Percentiles rank a stretch among this genome's conserved stretches.
Conservation (phyloP, 2,113 vertebrate genomes). For the Engystomops pustulosus region DNA sequence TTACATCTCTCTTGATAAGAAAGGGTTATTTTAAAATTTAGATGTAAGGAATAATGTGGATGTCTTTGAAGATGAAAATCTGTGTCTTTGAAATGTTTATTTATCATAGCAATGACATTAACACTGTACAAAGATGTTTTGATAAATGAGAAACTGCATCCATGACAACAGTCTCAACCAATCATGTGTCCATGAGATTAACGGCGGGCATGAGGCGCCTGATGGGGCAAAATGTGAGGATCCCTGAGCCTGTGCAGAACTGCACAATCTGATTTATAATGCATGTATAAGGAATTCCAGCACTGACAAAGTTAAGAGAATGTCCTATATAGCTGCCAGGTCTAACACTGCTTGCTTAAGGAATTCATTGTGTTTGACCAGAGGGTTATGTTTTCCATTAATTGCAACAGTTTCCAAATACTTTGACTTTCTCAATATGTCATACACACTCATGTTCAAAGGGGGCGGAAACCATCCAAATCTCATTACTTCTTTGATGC, state of each 20-base stretch:
- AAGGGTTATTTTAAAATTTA: background rate
- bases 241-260: slow-evolving; percentile 21
- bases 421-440: slow-evolving; percentile 56
- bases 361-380: slow-evolving; percentile 52
- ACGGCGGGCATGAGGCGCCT: slow-evolving; percentile 16
- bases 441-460: slow-evolving; percentile 52
- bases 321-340: slow-evolving; percentile 37
- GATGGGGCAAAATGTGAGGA: background rate
- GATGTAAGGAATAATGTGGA: background rate
- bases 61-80: background rate
- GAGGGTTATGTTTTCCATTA: slow-evolving; percentile 55
- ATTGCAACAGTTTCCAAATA: slow-evolving; percentile 58
- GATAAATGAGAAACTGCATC: slow-evolving; percentile 4
- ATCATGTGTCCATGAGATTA: background rate
- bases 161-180: slow-evolving; percentile 39
- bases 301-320: slow-evolving; percentile 40
- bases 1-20: background rate
- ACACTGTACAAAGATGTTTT: slow-evolving; percentile 33
- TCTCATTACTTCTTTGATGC: slow-evolving; percentile 62
- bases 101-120: slow-evolving; percentile 9
- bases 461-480: slow-evolving; percentile 59
- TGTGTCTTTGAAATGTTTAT: no score
- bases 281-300: slow-evolving; percentile 34
- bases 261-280: slow-evolving; percentile 24
- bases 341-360: slow-evolving; percentile 36